phyloP scores from a whole-genome alignment of 2,888 invertebrate genomes.

The Spatulosminthurus flaviceps region DNA sequence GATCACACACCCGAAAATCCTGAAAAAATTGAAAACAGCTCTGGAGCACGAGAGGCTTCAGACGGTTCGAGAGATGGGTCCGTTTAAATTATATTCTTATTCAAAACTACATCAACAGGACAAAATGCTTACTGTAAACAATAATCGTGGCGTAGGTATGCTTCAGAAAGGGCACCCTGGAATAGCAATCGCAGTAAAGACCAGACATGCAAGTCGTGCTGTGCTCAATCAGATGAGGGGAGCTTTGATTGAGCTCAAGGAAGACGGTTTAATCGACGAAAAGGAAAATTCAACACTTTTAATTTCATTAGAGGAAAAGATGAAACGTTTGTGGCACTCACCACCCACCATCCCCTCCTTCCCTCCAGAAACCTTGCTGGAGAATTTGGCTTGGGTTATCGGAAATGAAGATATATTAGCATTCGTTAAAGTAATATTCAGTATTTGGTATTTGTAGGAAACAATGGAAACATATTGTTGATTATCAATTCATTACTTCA shows the following conservation, averaged over 20 bases:
- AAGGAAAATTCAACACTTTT: conserved; percentile 70
- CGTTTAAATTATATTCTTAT: background rate
- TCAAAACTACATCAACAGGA: background rate
- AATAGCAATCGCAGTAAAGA: conserved; percentile 75
- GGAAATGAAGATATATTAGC: conserved; percentile 54
- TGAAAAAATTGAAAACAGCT: conserved; percentile 64
- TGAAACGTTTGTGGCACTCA: conserved; percentile 67
- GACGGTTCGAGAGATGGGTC: conserved; percentile 69
- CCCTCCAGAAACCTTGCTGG: conserved; percentile 65
- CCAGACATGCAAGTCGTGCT: conserved; percentile 73
- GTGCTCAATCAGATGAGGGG: conserved; percentile 72
- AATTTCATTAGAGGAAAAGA: conserved; percentile 70
- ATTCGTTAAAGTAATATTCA: conserved; percentile 58
- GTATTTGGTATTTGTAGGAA: too few relatives aligned
- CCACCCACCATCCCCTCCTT: conserved; percentile 58
- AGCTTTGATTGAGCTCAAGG: conserved; percentile 70
- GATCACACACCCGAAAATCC: conserved; percentile 66
- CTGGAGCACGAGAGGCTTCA: conserved; percentile 66
- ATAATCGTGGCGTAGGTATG: conserved; percentile 62
- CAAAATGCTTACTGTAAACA: background rate
- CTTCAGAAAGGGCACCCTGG: conserved; percentile 72
- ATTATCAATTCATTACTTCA: too few relatives aligned
- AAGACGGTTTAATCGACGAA: conserved; percentile 72
- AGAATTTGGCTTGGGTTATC: conserved; percentile 59
- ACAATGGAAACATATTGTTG: too few relatives aligned